Evolutionary conservation across 2,797 vertebrate species (phyloP).

Genomic region (Cercopithecus mitis): DNA sequence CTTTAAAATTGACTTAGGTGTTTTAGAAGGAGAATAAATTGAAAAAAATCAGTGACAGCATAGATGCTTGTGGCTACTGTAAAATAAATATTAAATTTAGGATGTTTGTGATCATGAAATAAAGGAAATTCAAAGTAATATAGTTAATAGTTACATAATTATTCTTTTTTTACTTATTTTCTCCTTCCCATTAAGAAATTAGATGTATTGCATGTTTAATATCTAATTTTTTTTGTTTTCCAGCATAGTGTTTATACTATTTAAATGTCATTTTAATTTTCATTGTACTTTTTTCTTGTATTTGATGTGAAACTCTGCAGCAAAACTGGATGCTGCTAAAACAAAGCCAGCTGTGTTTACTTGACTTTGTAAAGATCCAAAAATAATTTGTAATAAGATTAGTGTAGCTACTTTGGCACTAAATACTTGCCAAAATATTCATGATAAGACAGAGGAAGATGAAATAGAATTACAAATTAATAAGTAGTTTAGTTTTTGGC

Average conservation of each 20-base stretch:
- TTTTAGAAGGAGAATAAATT: slow-evolving; percentile 8
- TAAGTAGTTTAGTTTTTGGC: slow-evolving; percentile 68
- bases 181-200: not conserved
- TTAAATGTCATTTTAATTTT: slow-evolving; percentile 52
- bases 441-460: slow-evolving; percentile 1
- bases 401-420: slow-evolving; percentile 13
- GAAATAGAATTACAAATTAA: slow-evolving; percentile 69
- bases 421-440: slow-evolving; percentile 70
- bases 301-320: slow-evolving; percentile 31
- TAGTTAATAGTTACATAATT: not conserved
- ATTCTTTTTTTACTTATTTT: slow-evolving; percentile 43
- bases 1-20: not conserved
- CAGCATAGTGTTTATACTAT: not conserved
- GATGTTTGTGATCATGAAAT: not conserved
- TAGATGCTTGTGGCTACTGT: not conserved
- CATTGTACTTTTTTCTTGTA: not conserved
- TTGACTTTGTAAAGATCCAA: slow-evolving; percentile 22
- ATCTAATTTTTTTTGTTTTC: not conserved
- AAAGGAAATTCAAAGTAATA: slow-evolving; percentile 51
- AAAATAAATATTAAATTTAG: slow-evolving; percentile 57
- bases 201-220: not conserved
- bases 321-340: not conserved
- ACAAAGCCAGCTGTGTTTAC: slow-evolving; percentile 65
- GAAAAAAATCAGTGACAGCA: not conserved
- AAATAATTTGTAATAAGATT: slow-evolving; percentile 67